Conservation (phyloP, 2,888 invertebrate genomes). For the Unio delphinus region DNA sequence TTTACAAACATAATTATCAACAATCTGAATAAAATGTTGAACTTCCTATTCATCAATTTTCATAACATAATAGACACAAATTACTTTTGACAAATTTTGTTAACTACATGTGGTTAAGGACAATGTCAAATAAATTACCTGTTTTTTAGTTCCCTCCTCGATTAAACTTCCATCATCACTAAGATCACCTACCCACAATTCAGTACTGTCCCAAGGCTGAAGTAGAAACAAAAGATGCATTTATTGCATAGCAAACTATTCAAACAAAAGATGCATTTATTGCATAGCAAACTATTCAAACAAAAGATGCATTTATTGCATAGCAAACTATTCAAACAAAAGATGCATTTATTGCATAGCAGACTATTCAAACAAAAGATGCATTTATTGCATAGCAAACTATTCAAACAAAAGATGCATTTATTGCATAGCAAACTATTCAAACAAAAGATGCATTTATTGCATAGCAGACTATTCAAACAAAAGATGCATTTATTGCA, state of each 20-base stretch:
- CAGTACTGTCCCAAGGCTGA: constrained; percentile 72
- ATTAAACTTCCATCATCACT: constrained; percentile 41
- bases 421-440: neutral
- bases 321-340: neutral
- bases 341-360: neutral
- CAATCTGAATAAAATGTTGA: no score
- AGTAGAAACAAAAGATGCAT: constrained; percentile 18
- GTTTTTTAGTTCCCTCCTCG: constrained; percentile 41
- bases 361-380: neutral
- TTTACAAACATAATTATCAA: no score
- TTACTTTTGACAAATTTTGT: no score
- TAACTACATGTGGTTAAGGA: neutral
- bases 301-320: neutral
- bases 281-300: neutral
- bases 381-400: neutral
- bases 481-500: neutral
- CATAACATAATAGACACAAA: neutral
- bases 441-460: neutral
- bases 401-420: neutral
- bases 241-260: neutral
- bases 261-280: neutral
- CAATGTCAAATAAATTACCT: constrained; percentile 32
- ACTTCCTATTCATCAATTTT: no score
- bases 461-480: neutral
- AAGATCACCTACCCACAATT: constrained; percentile 65